Base-by-base conservation (phyloP, 2,113 vertebrate genomes). In the Rhineura floridana region DNA sequence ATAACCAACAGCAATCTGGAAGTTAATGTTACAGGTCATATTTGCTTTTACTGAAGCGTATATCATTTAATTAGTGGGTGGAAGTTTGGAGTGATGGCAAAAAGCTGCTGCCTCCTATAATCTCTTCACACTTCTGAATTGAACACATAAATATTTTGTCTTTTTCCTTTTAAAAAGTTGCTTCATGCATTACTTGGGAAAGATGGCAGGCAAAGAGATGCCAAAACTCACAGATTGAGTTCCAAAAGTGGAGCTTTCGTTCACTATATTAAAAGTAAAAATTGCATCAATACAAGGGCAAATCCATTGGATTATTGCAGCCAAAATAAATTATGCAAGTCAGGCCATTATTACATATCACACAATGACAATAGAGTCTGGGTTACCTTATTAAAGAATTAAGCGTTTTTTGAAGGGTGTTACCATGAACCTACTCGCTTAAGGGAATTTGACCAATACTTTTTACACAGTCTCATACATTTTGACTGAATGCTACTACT, bases 11-110 rank as follows among this genome's bases (percentile, higher is more conserved):
- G 73, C 10, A 77, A 28, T 4, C 39, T 59, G 1, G 7, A 69
- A 65, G 48, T 69, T 69, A 63, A 15, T 69, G 10, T 55, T 93
- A 59, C 83, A 89, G 90, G 85, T 78, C 81, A 90, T 50, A 8
- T n/a, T n/a, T n/a, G n/a, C n/a, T n/a, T 50, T 33, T 73, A 87
- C 55, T 90, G 83, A 94, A 67, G 83, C 87, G 91, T 92, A 80
- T 84, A 67, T 62, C 75, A 85, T 90, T 91, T 81, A 92, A 93
- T 94, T 91, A 91, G 88, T 50, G 82, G 86, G 63, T 91, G 83
- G 72, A 85, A 94, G 59, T 87, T 83, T 85, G 75, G 44, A 93
- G 78, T 28, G 5, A 52, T 87, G 69, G 87, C 84, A 90, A 73
- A 92, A 91, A 44, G 36, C 84, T 92, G 65, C 77, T 91, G 39